Conservation (phyloP, 2,888 invertebrate species). For the Drosophila nr. medialis region DNA sequence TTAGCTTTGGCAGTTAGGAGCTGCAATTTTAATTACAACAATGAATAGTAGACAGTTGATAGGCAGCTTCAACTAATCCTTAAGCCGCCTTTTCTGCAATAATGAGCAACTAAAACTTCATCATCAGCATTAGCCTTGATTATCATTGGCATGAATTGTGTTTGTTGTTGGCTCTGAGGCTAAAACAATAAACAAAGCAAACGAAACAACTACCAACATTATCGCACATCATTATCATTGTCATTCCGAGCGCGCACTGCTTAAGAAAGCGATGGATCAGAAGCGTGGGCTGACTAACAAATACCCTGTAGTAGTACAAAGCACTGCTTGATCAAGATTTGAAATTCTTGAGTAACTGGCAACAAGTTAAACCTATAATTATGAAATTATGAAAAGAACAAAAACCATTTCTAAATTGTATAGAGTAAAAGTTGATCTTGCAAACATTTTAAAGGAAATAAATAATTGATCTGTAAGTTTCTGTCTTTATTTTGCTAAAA, state of each 20-base stretch:
- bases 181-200: conserved; percentile 65
- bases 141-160: conserved; percentile 31
- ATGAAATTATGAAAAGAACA: neutral
- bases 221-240: conserved; percentile 80
- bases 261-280: conserved; percentile 22
- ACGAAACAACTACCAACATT: conserved; percentile 68
- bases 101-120: conserved; percentile 30
- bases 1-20: conserved; percentile 23
- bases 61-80: conserved; percentile 53
- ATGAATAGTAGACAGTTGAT: neutral
- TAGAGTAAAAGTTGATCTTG: neutral
- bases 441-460: neutral
- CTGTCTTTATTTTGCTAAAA: neutral
- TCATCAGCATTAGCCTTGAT: conserved; percentile 24
- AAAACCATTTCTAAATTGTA: neutral
- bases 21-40: conserved; percentile 59
- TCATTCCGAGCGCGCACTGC: conserved; percentile 68
- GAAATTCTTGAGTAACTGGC: neutral
- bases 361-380: neutral
- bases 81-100: conserved; percentile 35
- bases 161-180: conserved; percentile 37
- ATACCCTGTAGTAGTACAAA: conserved; percentile 21
- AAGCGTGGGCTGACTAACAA: neutral
- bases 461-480: neutral
- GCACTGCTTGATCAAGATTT: rapidly evolving